Base-by-base conservation (phyloP, 2,113 vertebrate genomes). In the Semnornis frantzii region DNA sequence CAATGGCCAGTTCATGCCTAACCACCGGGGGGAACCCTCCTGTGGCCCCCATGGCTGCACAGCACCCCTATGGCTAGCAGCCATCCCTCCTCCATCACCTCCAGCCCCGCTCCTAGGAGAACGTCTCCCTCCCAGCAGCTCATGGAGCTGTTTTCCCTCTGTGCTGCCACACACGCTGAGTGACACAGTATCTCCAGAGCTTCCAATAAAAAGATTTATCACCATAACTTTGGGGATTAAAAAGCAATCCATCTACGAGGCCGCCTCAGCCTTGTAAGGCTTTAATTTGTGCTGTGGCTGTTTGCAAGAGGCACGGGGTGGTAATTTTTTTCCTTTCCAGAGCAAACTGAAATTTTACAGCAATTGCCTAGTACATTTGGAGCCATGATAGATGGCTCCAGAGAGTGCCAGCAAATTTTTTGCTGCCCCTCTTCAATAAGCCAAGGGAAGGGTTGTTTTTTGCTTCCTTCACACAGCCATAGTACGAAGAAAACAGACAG, bases 231-330 rank as follows among this genome's bases (percentile, higher is more conserved):
- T 76, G 62, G n/a, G 95, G 95, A 97, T 97, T 97, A 96, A 94
- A 96, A 94, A 87, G 39, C 88, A 79, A 97, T 97, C 93, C 79
- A 87, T 96, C 95, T 72, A 13, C 14, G 75, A 90, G 75, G 78
- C 94, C 78, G 88, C n/a, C 65, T 65, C 95, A 85, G 96, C 95
- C 97, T 97, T 97, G 94, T 97, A 96, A 94, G 97, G 94, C 91
- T 87, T 95, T 93, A 89, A 87, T 84, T 90, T 46, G 85, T 65
- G n/a, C 94, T 46, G 55, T 71, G 64, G 54, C 66, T 83, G 87
- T 94, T 93, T 91, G 87, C 60, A 65, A 85, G 64, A 94, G 87
- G 57, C 72, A 58, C n/a, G 66, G 76, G 68, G 39, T 91, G 55
- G 3, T 9, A 5, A 12, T 81, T 52, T 75, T 82, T 77, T 77